Evolutionary conservation across 1,140 invertebrate genomes (phyloP), one percentile per base, ranked within the genome.

Genomic region (Heterodera schachtii): DNA sequence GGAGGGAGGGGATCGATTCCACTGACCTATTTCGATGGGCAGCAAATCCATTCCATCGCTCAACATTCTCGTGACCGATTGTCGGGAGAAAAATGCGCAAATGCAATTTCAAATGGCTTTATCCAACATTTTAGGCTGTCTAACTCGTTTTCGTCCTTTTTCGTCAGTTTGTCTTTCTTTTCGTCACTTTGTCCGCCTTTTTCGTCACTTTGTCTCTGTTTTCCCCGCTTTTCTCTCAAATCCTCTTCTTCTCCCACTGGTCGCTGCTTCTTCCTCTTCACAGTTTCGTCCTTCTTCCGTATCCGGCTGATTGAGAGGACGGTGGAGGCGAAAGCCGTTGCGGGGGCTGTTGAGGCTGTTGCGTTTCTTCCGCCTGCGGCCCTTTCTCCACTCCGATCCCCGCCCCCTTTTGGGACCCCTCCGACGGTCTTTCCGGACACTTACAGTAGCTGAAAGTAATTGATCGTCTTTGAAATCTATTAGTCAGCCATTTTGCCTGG

Each of bases 361-460:
- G 57, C 9, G 13, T 3, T 13, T 60, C 9, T 6, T 60, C 57
- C 57, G 57, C 3, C 13, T 60, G 57, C 3, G 57, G 11, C 57
- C 11, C 0, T 16, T 60, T 60, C 16, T 60, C 57, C 16, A 16
- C 57, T 16, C 57, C 57, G 4, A 60, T 16, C 19, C 3, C 8
- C 16, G 8, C 9, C 66, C 52, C 19, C 52, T 31, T 8, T 19
- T 75, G 46, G 44, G 16, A 66, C 47, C 16, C 66, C 43, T 8
- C 46, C 74, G 47, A 11, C 66, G 43, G n/a, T 0, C 74, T 31
- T 8, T 75, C 31, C 66, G 74, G 74, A 19, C 74, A 75, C 57
- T 75, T 75, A 49, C 74, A 75, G 19, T 75, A 75, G 7, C 74
- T 74, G 46, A 52, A 52, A 3, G 19, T 74, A 8, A 19, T 57